phyloP scores from a whole-genome alignment of 2,888 invertebrate species.

The Andrena camellia region DNA sequence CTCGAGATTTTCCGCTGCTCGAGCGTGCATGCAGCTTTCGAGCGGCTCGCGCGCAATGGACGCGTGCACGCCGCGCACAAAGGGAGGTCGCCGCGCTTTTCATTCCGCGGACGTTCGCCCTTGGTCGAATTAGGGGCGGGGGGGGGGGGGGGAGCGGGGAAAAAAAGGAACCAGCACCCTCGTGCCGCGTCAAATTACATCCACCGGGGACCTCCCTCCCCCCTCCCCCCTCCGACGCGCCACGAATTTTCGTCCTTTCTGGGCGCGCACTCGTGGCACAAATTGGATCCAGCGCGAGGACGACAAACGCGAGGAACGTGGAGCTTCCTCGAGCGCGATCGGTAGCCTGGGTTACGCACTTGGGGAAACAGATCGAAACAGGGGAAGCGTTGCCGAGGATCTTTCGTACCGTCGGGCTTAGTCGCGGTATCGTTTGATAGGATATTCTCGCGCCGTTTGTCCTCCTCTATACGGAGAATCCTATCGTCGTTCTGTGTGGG shows the following conservation, averaged over 20 bases:
- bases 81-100: conserved; percentile 73
- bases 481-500: background rate
- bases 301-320: background rate
- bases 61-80: conserved; percentile 53
- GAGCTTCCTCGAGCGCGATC: background rate
- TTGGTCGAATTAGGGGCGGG: conserved; percentile 71
- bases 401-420: background rate
- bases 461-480: background rate
- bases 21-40: conserved; percentile 9
- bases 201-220: conserved; percentile 5
- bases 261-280: conserved; percentile 49
- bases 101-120: conserved; percentile 72
- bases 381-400: background rate
- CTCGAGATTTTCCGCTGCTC: conserved; percentile 55
- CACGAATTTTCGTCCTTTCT: conserved; percentile 38
- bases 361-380: background rate
- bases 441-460: background rate
- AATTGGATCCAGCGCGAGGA: conserved; percentile 54
- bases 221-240: conserved; percentile 7
- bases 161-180: conserved; percentile 23
- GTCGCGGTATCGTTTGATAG: background rate
- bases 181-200: conserved; percentile 71
- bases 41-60: conserved; percentile 38
- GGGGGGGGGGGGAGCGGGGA: conserved; percentile 9
- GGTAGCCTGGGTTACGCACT: background rate